Conservation (phyloP, 1,140 invertebrate species). For the Drosophila teissieri region DNA sequence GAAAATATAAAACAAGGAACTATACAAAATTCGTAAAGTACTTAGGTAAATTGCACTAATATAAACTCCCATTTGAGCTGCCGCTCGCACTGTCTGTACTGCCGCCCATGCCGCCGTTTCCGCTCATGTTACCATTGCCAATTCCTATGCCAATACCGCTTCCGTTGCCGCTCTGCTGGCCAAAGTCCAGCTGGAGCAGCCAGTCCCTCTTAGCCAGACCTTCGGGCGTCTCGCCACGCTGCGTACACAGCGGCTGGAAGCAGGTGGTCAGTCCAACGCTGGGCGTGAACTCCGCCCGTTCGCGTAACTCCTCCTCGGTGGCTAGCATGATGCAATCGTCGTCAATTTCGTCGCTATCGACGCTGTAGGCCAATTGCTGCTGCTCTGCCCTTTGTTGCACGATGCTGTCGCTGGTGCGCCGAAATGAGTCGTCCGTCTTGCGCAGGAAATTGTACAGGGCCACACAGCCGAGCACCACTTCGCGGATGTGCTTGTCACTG, state of each 20-base stretch:
- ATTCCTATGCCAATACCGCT: constrained; percentile 33
- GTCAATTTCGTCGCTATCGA: constrained; percentile 68
- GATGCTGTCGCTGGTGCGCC: constrained; percentile 74
- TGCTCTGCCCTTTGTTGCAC: constrained; percentile 65
- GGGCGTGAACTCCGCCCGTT: constrained; percentile 73
- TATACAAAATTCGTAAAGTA: constrained; percentile 83
- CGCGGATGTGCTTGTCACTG: constrained; percentile 74
- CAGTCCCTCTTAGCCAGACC: constrained; percentile 71
- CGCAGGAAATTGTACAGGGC: constrained; percentile 81
- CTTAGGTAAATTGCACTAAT: constrained; percentile 80
- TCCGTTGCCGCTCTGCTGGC: constrained; percentile 32
- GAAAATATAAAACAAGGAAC: constrained; percentile 79
- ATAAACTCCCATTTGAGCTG: constrained; percentile 60
- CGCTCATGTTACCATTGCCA: constrained; percentile 34
- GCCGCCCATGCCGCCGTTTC: constrained; percentile 27
- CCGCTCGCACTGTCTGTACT: constrained; percentile 44
- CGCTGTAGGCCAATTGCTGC: constrained; percentile 45
- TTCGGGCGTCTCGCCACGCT: constrained; percentile 65
- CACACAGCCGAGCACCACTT: constrained; percentile 78
- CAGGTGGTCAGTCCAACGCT: constrained; percentile 76
- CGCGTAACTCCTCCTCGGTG: constrained; percentile 74
- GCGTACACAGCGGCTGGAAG: constrained; percentile 65
- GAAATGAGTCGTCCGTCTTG: constrained; percentile 77
- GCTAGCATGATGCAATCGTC: constrained; percentile 80
- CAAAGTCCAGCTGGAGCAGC: constrained; percentile 62